These are phyloP conservation scores for Perithous albicinctus DNA, from an alignment of 2,888 invertebrate genomes.

Conservation along the genomic window DNA sequence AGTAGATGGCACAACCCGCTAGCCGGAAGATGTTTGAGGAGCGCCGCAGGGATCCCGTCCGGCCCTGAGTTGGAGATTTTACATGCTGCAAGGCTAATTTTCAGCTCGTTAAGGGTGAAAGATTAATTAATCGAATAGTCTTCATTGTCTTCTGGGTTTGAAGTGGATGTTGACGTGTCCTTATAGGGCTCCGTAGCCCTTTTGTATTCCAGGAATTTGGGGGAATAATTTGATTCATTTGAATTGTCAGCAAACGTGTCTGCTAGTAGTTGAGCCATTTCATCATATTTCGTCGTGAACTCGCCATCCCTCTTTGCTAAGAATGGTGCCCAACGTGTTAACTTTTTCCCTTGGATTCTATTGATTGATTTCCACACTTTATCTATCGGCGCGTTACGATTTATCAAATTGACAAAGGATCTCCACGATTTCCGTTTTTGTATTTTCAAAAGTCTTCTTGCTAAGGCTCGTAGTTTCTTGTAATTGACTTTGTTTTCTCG, in stretches of 20 bases:
- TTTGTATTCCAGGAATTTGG: conserved; percentile 34
- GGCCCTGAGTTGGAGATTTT: too few species aligned
- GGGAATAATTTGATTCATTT: too few species aligned
- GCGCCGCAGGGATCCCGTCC: conserved; percentile 9
- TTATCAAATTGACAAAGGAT: too few species aligned
- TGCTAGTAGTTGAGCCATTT: conserved; percentile 27
- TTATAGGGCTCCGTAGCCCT: neutral
- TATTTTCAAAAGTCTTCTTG: too few species aligned
- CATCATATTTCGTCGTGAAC: neutral
- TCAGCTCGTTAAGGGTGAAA: conserved; percentile 57
- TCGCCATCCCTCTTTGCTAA: neutral
- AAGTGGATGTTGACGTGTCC: too few species aligned
- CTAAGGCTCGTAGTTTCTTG: too few species aligned
- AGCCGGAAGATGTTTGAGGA: conserved; percentile 30
- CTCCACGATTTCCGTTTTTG: too few species aligned
- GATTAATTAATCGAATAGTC: conserved; percentile 28
- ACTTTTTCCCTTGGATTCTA: too few species aligned
- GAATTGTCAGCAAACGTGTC: neutral
- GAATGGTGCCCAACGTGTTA: neutral
- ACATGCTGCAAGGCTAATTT: too few species aligned
- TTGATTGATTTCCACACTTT: too few species aligned
- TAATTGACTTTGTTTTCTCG: too few species aligned
- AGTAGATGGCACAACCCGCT: conserved; percentile 1
- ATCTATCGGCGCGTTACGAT: too few species aligned
- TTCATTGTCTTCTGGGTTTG: neutral